These are phyloP conservation scores for Pteropus alecto DNA, from an alignment of 2,113 vertebrate species.

Conservation along the genomic window DNA sequence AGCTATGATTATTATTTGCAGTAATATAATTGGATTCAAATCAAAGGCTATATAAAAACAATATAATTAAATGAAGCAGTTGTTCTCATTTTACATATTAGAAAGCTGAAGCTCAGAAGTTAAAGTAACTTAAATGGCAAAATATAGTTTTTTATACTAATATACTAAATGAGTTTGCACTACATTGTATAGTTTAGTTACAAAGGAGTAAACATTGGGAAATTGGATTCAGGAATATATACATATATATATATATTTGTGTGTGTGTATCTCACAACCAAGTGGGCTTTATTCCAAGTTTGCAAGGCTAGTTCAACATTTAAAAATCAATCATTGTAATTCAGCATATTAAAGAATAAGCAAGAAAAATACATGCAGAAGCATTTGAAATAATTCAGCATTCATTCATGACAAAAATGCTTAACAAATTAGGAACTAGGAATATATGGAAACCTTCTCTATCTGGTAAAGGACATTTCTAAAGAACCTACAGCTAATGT, in stretches of 20 bases:
- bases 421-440: neutral
- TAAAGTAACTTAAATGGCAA: neutral
- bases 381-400: neutral
- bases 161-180: neutral
- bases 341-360: neutral
- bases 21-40: neutral
- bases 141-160: neutral
- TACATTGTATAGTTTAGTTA: neutral
- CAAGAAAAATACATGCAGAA: neutral
- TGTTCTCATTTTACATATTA: neutral
- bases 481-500: neutral
- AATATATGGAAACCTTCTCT: neutral
- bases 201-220: neutral
- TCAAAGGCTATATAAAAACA: neutral
- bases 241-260: too few species aligned
- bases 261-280: neutral
- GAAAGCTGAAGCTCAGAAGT: neutral
- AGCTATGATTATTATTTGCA: neutral
- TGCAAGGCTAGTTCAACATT: neutral
- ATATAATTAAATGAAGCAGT: neutral
- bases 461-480: neutral
- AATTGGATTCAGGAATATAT: neutral
- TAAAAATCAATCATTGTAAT: neutral
- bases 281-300: neutral
- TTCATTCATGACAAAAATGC: neutral